Conservation (phyloP, 2,888 invertebrate species). For the Molorchus minor region DNA sequence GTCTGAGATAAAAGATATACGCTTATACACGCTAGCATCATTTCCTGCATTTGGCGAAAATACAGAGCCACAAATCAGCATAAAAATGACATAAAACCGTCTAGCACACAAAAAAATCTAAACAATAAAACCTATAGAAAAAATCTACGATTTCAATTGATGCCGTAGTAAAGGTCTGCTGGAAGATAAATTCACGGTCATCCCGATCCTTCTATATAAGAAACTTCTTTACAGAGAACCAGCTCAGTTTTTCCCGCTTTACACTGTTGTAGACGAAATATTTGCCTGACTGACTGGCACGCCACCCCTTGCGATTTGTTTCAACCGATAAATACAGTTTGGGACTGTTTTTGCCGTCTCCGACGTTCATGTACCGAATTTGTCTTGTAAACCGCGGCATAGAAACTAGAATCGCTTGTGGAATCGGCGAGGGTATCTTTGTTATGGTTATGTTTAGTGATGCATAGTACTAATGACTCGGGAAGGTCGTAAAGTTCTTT, state of each 20-base stretch:
- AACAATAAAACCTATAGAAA: conserved; percentile 29
- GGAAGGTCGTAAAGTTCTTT: conserved; percentile 53
- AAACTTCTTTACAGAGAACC: conserved; percentile 45
- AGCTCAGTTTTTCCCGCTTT: conserved; percentile 39
- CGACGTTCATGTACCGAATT: conserved; percentile 7
- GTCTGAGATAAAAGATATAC: conserved; percentile 24
- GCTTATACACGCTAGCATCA: conserved; percentile 17
- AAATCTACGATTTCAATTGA: conserved; percentile 39
- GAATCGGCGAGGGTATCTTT: conserved; percentile 30
- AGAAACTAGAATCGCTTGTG: conserved; percentile 13
- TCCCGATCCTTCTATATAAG: conserved; percentile 46
- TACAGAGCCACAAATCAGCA: conserved; percentile 26
- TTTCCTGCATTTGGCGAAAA: conserved; percentile 20
- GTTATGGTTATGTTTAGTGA: conserved; percentile 31
- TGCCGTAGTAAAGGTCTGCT: conserved; percentile 29
- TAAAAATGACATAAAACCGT: conserved; percentile 31
- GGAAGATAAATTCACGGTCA: conserved; percentile 51
- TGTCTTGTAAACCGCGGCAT: conserved; percentile 14
- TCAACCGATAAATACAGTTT: conserved; percentile 59
- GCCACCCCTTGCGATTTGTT: conserved; percentile 59
- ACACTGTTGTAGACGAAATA: conserved; percentile 32
- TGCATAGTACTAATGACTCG: conserved; percentile 38
- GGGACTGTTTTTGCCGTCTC: conserved; percentile 54
- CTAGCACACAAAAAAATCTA: conserved; percentile 20
- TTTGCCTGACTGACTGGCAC: conserved; percentile 44